Percentiles rank a stretch among this genome's conserved stretches.
Conservation (phyloP, 1,140 invertebrate species). For the Drosophila truncata region DNA sequence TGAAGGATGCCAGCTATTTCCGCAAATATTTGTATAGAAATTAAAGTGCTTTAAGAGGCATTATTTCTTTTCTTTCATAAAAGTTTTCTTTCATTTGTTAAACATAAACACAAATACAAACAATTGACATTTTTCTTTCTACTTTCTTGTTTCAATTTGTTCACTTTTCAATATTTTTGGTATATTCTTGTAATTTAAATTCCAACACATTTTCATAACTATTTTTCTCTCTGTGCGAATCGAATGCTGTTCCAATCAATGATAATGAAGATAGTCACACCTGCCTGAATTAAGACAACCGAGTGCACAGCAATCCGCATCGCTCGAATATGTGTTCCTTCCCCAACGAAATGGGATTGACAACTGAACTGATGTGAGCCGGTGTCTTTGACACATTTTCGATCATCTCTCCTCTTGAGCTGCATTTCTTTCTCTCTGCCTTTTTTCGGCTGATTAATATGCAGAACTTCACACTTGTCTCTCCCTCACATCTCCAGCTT, state of each 20-base stretch:
- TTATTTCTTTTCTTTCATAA: not conserved
- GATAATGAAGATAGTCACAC: slow-evolving; percentile 68
- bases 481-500: slow-evolving; percentile 5
- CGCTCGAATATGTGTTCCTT: slow-evolving; percentile 8
- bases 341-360: slow-evolving; percentile 22
- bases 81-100: not conserved
- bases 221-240: slow-evolving; percentile 6
- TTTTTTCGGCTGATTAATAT: slow-evolving; percentile 58
- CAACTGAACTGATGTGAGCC: slow-evolving; percentile 44
- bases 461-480: slow-evolving; percentile 64
- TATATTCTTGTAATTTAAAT: not conserved
- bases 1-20: too few relatives aligned
- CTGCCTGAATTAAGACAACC: slow-evolving; percentile 62
- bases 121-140: not conserved
- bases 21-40: not conserved
- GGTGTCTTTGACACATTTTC: slow-evolving; percentile 19
- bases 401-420: slow-evolving; percentile 6
- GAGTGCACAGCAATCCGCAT: slow-evolving; percentile 29
- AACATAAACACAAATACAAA: not conserved
- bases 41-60: not conserved
- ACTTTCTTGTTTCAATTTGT: not conserved
- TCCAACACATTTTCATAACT: not conserved
- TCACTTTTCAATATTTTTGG: not conserved
- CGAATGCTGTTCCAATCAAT: slow-evolving; percentile 30
- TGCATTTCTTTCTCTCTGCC: slow-evolving; percentile 8